These are phyloP conservation scores for Arge pagana DNA, from an alignment of 2,888 invertebrate genomes.

Conservation along the genomic window DNA sequence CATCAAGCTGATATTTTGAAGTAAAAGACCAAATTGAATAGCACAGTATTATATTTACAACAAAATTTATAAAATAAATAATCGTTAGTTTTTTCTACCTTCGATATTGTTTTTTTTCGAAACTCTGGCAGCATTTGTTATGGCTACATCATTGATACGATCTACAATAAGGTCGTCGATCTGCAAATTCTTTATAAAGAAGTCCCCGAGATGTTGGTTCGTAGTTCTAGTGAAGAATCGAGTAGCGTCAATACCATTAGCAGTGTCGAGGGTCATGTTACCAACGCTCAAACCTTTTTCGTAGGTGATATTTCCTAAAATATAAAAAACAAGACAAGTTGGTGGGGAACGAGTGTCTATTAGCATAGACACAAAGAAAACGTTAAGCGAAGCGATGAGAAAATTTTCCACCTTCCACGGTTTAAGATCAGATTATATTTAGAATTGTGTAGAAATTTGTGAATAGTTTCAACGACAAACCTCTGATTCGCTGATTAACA, in stretches of 20 bases:
- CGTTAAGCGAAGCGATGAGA: not conserved
- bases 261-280: conserved; percentile 28
- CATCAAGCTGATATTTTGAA: no score
- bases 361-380: not conserved
- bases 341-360: no score
- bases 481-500: conserved; percentile 38
- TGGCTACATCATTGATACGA: conserved; percentile 39
- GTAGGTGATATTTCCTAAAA: conserved; percentile 39
- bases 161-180: conserved; percentile 36
- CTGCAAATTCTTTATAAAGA: conserved; percentile 32
- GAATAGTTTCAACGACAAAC: conserved; percentile 31
- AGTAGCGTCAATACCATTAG: conserved; percentile 36
- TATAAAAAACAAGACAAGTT: no score
- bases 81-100: conserved; percentile 33
- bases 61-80: not conserved
- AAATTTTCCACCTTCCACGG: not conserved
- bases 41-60: no score
- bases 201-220: conserved; percentile 38
- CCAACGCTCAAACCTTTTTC: conserved; percentile 18
- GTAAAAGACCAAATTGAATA: no score
- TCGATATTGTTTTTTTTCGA: conserved; percentile 42
- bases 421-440: no score
- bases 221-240: conserved; percentile 38
- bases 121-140: conserved; percentile 42
- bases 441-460: no score